phyloP scores from a whole-genome alignment of 2,797 vertebrate species.

The Chiropotes sagulatus region DNA sequence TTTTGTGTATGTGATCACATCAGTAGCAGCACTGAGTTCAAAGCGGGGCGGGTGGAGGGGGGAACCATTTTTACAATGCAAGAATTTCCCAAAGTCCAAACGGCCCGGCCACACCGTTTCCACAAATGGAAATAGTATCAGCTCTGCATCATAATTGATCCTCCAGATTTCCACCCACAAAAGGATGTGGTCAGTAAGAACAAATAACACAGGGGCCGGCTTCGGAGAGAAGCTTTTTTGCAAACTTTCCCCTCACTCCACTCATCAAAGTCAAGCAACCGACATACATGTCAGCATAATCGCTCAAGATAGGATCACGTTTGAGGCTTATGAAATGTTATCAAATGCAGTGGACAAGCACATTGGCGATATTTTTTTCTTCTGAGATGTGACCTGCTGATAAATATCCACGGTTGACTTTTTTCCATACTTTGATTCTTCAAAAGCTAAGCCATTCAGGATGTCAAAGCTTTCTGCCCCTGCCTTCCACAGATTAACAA shows the following conservation, averaged over 20 bases:
- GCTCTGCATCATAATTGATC: constrained; percentile 82
- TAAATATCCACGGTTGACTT: neutral
- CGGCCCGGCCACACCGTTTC: constrained; percentile 44
- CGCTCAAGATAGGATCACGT: neutral
- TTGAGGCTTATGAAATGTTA: neutral
- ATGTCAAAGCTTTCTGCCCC: neutral
- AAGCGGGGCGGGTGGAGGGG: neutral
- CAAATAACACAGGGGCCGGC: constrained; percentile 50
- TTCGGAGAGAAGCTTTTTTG: neutral
- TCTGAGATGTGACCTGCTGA: neutral
- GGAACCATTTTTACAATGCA: constrained; percentile 1
- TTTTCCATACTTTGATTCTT: neutral
- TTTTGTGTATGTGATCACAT: neutral
- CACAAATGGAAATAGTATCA: constrained; percentile 68
- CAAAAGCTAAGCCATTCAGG: neutral
- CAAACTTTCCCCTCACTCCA: neutral
- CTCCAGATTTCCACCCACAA: constrained; percentile 78
- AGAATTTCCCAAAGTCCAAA: constrained; percentile 58
- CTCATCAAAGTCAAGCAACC: neutral
- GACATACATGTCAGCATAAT: constrained; percentile 20
- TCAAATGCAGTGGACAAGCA: neutral
- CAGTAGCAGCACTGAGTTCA: neutral
- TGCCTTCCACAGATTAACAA: neutral
- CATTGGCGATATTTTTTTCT: neutral
- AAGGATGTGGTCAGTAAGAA: constrained; percentile 78